phyloP scores from a whole-genome alignment of 1,140 invertebrate species.

The Lepidurus couesii region DNA sequence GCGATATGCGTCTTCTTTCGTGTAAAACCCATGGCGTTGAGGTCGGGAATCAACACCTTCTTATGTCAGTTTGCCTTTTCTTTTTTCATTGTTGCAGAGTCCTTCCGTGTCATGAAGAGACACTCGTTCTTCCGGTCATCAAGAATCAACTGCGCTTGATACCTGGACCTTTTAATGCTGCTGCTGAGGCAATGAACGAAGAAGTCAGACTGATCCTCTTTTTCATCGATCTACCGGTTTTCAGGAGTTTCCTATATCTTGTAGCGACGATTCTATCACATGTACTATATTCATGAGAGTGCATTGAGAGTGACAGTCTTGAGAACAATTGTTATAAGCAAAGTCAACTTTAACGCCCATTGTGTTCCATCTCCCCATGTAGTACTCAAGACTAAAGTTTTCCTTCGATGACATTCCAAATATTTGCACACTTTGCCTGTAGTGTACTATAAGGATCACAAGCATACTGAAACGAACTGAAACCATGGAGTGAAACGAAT shows the following conservation, averaged over 20 bases:
- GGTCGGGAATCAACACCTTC: no score
- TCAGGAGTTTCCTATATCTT: not conserved
- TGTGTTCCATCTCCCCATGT: not conserved
- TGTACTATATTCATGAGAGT: not conserved
- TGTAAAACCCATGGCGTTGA: no score
- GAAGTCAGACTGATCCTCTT: no score
- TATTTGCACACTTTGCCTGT: not conserved
- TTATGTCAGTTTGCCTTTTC: not conserved
- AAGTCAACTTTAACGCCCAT: not conserved
- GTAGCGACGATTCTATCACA: not conserved
- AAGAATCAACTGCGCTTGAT: not conserved
- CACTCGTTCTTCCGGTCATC: not conserved
- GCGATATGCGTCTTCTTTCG: no score
- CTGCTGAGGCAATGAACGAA: no score
- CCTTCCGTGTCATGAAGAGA: not conserved
- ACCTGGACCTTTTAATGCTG: no score
- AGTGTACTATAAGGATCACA: not conserved
- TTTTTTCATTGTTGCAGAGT: not conserved
- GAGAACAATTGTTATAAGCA: not conserved
- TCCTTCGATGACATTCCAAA: not conserved
- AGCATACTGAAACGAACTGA: not conserved
- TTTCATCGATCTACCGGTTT: not conserved
- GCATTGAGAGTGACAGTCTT: not conserved
- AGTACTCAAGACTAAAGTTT: not conserved
- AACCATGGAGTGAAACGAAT: no score